Evolutionary conservation across 1,140 invertebrate genomes (phyloP), one percentile per base, ranked within the genome.

Genomic region (Hermetia illucens): DNA sequence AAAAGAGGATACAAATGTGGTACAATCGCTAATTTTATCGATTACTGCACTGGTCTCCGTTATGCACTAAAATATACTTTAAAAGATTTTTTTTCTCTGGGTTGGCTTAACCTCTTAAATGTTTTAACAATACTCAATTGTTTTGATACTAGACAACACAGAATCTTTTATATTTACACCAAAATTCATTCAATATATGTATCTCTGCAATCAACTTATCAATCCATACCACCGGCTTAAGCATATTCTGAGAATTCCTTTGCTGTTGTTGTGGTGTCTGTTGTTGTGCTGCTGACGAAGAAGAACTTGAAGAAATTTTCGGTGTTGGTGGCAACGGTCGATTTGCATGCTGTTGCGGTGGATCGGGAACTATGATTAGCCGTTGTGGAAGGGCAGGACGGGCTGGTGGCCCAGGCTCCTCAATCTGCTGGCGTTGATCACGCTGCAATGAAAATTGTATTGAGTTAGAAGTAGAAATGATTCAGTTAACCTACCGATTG

Each of bases 321-420:
- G 88, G 85, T 40, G 87, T 88, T 15, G 87, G 85, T 31, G 89
- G 89, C 46, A 91, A 68, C 38, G 86, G 87, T 48, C 86, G 74
- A 47, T 61, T 61, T 46, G 58, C 58, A 44, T 61, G 57, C 63
- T 63, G 63, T 52, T 66, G 66, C 52, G 66, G 67, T 44, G 73
- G 74, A 56, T 77, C 74, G 36, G 74, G 74, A 47, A 77, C 74
- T 66, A 83, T 81, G 55, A 86, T 88, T 49, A 90, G 71, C 65
- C 86, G 77, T 60, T 88, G 85, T 47, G 85, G 85, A 58, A 90
- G 77, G 34, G 84, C 77, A 34, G 84, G 84, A 55, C 86, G 67
- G 34, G 82, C 75, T 25, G 85, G 84, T 43, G 83, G 83, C 36
- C 81, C 82, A 29, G 82, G 81, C 53, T 88, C 83, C 57, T 77